These are phyloP conservation scores for Acrobasis suavella DNA, from an alignment of 2,888 invertebrate species.

Conservation along the genomic window DNA sequence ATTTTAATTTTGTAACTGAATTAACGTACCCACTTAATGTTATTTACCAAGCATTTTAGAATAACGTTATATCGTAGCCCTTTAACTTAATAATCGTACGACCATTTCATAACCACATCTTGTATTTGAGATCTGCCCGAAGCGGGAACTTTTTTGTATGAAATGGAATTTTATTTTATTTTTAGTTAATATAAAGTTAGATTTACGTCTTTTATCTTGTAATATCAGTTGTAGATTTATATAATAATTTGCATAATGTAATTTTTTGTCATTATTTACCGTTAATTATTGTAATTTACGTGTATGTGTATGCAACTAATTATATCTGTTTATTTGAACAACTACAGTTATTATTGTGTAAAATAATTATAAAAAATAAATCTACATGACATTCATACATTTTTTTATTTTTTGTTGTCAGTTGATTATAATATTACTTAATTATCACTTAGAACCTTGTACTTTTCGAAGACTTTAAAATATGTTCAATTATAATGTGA, in stretches of 20 bases:
- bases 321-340: slow-evolving; percentile 4
- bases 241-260: slow-evolving; percentile 18
- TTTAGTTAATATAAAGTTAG: slow-evolving; percentile 27
- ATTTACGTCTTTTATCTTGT: slow-evolving; percentile 2
- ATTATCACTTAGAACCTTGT: not conserved
- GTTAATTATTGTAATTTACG: slow-evolving; percentile 3
- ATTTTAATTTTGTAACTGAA: slow-evolving; percentile 68
- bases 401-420: not conserved
- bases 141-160: slow-evolving; percentile 80
- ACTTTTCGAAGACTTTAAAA: not conserved
- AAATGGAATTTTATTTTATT: slow-evolving; percentile 54
- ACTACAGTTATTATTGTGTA: not conserved
- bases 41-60: slow-evolving; percentile 58
- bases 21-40: slow-evolving; percentile 64
- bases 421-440: not conserved
- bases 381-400: not conserved
- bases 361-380: slow-evolving; percentile 12
- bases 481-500: slow-evolving; percentile 12
- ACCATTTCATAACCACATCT: slow-evolving; percentile 51
- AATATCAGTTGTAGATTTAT: slow-evolving; percentile 16
- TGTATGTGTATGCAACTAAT: not conserved
- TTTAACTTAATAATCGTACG: slow-evolving; percentile 39
- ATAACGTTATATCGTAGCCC: slow-evolving; percentile 42
- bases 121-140: slow-evolving; percentile 43
- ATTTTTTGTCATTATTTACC: slow-evolving; percentile 5